Evolutionary conservation across 2,888 invertebrate species (phyloP).

Genomic region (Phasia obesa): DNA sequence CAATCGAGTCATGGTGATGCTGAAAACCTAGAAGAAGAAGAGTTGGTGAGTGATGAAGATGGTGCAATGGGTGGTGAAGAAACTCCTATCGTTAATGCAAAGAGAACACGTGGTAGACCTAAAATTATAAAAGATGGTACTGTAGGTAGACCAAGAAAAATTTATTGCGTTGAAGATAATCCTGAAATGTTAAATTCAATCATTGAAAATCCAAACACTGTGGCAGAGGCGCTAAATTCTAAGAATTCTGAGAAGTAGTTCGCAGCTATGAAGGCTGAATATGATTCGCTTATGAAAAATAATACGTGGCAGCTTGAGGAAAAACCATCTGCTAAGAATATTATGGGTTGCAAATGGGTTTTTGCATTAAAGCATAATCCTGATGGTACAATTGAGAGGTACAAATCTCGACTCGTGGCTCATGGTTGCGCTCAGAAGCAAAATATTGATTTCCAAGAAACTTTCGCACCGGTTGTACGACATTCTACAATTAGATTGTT

Average conservation of each 20-base stretch:
- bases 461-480: too few species aligned
- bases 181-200: not conserved
- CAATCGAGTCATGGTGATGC: too few species aligned
- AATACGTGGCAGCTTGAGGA: too few species aligned
- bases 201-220: not conserved
- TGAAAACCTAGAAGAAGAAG: not conserved
- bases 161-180: not conserved
- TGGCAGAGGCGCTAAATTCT: not conserved
- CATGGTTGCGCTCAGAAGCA: too few species aligned
- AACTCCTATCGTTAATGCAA: not conserved
- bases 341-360: too few species aligned
- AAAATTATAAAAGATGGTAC: not conserved
- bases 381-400: too few species aligned
- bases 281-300: slow-evolving; percentile 1
- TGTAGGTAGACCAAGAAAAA: not conserved
- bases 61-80: slow-evolving; percentile 1
- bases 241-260: not conserved
- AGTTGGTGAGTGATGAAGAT: not conserved
- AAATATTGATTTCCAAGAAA: too few species aligned
- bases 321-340: too few species aligned
- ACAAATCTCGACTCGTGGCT: too few species aligned
- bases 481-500: too few species aligned
- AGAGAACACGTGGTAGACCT: slow-evolving; percentile 4
- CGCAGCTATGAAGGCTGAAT: not conserved
- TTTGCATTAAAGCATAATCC: too few species aligned